Evolutionary conservation across 2,888 invertebrate genomes (phyloP).

Genomic region (Caradrina kadenii): DNA sequence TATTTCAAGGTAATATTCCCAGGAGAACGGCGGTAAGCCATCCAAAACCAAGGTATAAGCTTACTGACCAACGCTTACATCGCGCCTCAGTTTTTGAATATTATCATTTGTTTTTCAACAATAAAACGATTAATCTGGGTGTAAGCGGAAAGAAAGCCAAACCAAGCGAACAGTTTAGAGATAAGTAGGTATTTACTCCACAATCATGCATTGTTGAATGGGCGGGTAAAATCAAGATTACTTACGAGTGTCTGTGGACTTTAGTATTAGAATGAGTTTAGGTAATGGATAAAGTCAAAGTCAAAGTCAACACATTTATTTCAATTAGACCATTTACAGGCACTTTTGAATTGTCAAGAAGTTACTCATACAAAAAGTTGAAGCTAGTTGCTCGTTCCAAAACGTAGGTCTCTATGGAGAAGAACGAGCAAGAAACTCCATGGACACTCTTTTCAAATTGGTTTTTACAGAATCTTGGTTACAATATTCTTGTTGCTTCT

Average conservation of each 20-base stretch:
- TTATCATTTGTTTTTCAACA: slow-evolving; percentile 16
- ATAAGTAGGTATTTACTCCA: neutral
- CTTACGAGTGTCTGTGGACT: neutral
- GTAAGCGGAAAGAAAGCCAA: slow-evolving; percentile 1
- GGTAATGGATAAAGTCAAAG: too few species aligned
- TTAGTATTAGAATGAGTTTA: too few species aligned
- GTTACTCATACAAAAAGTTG: too few species aligned
- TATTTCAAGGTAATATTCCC: slow-evolving; percentile 73
- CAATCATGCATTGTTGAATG: neutral
- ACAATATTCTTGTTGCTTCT: too few species aligned
- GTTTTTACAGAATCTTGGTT: too few species aligned
- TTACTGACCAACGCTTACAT: slow-evolving; percentile 44
- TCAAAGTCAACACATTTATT: too few species aligned
- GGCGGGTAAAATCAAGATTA: neutral
- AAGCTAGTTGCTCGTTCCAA: too few species aligned
- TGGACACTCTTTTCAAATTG: too few species aligned
- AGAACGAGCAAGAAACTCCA: too few species aligned
- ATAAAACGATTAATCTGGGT: slow-evolving; percentile 20
- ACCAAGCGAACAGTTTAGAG: neutral
- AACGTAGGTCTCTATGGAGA: too few species aligned
- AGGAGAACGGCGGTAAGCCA: slow-evolving; percentile 51
- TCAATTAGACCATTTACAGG: too few species aligned
- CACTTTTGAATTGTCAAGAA: too few species aligned
- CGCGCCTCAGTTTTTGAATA: slow-evolving; percentile 36
- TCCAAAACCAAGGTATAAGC: slow-evolving; percentile 49